Base-by-base conservation (phyloP, 2,797 vertebrate species). In the Syngnathus rostellatus region DNA sequence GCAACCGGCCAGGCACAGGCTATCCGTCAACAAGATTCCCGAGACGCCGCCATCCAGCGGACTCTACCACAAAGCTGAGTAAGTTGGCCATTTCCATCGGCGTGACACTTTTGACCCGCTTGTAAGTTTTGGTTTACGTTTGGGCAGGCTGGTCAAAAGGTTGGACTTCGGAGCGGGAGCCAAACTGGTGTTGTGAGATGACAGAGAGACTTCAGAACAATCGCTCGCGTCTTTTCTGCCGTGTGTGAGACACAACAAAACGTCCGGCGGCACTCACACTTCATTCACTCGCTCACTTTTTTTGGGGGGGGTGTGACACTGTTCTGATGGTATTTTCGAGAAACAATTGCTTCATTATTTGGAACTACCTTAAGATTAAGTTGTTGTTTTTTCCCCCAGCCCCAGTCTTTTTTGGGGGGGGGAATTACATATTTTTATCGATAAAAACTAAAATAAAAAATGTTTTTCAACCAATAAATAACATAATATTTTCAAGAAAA, bases 121-220 rank as follows among this genome's bases (percentile, higher is more conserved):
- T 17, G 45, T 46, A 46, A 46, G 12, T 17, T 46, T 46, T 46
- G 14, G 16, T 46, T 3, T 16, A 6, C 6, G 45, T 10, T 51
- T 10, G 16, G 2, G 50, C 50, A 51, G 50, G 50, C n/a, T 51
- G n/a, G 55, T 57, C 55, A 57, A 57, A 31, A 57, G 55, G 55
- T 37, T 51, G 50, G 50, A 51, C 50, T 51, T 51, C 8, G 50
- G 50, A 51, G n/a, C 50, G 0, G 78, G 84, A 59, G 72, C 82
- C 62, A 94, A 94, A 85, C 90, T 95, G 86, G 88, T 95, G 74
- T 88, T 95, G 69, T 97, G 91, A 93, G 71, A 77, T 0, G 8
- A 1, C 14, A 21, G 50, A 51, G 48, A 21, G 8, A 21, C 21
- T 51, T 51, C 46, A 46, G 5, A 31, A 31, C 31, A 31, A 3